Percentiles rank a stretch among this genome's conserved stretches.
Evolutionary conservation across 2,797 vertebrate species (phyloP).

Genomic region (Liasis olivaceus): DNA sequence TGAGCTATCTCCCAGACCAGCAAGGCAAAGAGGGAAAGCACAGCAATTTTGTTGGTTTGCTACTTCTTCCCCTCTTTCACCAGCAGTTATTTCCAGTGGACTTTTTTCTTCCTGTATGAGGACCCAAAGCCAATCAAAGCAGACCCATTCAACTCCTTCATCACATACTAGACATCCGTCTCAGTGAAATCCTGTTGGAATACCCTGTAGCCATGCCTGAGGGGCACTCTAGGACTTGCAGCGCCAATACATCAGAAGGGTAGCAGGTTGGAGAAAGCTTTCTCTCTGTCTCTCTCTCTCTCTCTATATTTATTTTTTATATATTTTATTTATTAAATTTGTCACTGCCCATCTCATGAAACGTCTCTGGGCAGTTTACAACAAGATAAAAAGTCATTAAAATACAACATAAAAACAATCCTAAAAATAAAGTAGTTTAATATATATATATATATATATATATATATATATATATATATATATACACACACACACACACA

Average conservation of each 20-base stretch:
- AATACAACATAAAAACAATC: no score
- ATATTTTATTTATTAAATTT: no score
- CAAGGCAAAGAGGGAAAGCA: not conserved
- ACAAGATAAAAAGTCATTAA: no score
- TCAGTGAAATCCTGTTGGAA: not conserved
- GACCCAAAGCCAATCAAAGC: not conserved
- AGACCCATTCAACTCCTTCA: not conserved
- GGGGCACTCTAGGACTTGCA: not conserved
- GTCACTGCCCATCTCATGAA: no score
- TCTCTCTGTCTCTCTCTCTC: no score
- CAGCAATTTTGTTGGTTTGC: not conserved
- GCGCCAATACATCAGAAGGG: not conserved
- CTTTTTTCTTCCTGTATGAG: not conserved
- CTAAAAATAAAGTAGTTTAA: no score
- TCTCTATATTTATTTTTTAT: no score
- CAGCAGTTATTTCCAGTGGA: not conserved
- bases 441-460: no score
- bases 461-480: no score
- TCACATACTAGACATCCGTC: not conserved
- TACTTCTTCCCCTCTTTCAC: not conserved
- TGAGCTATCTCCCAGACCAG: not conserved
- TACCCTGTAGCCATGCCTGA: no score
- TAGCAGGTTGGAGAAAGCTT: not conserved
- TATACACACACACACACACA: no score
- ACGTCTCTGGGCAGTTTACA: no score